phyloP scores from a whole-genome alignment of 2,888 invertebrate genomes.

The Adineta ricciae region DNA sequence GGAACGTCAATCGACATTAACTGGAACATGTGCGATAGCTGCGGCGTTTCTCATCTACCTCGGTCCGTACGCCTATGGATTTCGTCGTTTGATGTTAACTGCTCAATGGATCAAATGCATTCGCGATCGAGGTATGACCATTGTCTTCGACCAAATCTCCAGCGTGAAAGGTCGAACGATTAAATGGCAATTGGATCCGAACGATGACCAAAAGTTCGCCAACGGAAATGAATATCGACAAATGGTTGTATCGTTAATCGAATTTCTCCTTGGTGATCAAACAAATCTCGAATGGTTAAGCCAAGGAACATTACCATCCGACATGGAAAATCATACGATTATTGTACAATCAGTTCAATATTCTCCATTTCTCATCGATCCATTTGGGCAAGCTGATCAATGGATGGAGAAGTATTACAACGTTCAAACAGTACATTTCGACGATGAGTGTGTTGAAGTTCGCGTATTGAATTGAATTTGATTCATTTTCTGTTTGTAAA shows the following conservation, averaged over 20 bases:
- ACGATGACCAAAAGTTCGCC: background rate
- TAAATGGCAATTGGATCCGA: conserved; percentile 26
- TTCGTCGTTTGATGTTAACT: conserved; percentile 46
- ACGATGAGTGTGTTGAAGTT: background rate
- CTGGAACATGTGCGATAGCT: conserved; percentile 46
- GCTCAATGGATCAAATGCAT: conserved; percentile 48
- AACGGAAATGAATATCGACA: conserved; percentile 29
- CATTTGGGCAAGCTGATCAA: conserved; percentile 11
- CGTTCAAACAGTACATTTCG: background rate
- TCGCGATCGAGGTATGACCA: conserved; percentile 45
- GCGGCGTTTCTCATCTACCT: conserved; percentile 46
- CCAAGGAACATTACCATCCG: conserved; percentile 4
- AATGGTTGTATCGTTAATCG: conserved; percentile 26
- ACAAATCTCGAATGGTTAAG: conserved; percentile 23
- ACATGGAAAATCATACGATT: conserved; percentile 30
- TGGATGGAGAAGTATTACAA: conserved; percentile 28
- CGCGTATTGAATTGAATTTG: too few species aligned
- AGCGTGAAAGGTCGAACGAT: conserved; percentile 33
- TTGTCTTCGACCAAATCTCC: conserved; percentile 43
- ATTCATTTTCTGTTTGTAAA: background rate
- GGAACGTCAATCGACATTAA: conserved; percentile 41
- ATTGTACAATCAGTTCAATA: conserved; percentile 21
- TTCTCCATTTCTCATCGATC: conserved; percentile 29
- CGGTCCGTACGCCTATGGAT: conserved; percentile 47
- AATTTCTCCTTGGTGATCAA: conserved; percentile 29